phyloP scores from a whole-genome alignment of 2,888 invertebrate genomes.

The Eristalis arbustorum region DNA sequence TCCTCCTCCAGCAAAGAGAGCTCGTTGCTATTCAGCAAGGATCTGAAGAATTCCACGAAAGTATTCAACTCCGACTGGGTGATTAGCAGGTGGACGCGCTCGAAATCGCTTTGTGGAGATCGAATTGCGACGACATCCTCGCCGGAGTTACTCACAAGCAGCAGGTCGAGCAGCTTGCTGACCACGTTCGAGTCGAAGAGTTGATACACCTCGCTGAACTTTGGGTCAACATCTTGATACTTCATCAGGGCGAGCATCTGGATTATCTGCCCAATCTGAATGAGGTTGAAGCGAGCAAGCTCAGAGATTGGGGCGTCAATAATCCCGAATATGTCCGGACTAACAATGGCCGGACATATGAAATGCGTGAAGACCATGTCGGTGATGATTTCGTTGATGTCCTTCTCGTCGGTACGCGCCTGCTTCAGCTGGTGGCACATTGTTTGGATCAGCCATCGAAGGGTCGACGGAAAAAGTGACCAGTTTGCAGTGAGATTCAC shows the following conservation, averaged over 20 bases:
- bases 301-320: conserved; percentile 95
- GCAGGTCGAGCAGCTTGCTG: conserved; percentile 88
- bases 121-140: conserved; percentile 79
- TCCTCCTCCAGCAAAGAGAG: conserved; percentile 78
- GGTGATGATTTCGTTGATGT: conserved; percentile 87
- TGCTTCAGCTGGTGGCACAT: conserved; percentile 87
- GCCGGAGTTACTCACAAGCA: conserved; percentile 81
- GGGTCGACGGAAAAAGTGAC: conserved; percentile 93
- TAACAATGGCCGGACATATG: conserved; percentile 97
- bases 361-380: conserved; percentile 96
- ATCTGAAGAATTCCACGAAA: conserved; percentile 83
- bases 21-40: conserved; percentile 78
- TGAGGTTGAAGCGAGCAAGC: conserved; percentile 93
- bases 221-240: conserved; percentile 87
- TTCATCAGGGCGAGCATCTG: conserved; percentile 94
- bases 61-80: conserved; percentile 85
- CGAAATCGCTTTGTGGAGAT: conserved; percentile 82
- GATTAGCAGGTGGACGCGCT: conserved; percentile 85
- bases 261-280: conserved; percentile 95
- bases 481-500: conserved; percentile 90
- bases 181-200: conserved; percentile 91
- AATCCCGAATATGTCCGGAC: conserved; percentile 97
- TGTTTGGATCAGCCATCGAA: conserved; percentile 95
- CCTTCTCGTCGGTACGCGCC: conserved; percentile 78
- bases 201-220: conserved; percentile 88